Conservation (phyloP, 1,140 invertebrate species). For the Orius laevigatus region DNA sequence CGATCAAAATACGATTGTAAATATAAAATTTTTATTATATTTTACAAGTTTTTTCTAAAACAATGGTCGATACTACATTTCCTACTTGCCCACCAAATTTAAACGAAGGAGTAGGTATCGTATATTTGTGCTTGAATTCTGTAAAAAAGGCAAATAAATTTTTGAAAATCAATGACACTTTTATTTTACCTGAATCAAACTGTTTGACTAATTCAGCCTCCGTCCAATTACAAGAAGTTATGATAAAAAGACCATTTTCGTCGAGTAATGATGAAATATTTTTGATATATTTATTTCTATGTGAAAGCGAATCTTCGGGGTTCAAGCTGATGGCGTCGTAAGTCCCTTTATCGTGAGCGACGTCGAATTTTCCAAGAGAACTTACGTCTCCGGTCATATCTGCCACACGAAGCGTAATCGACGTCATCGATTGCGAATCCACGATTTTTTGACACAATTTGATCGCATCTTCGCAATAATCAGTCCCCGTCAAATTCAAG, state of each 20-base stretch:
- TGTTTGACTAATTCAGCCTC: slow-evolving; percentile 58
- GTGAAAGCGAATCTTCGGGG: slow-evolving; percentile 44
- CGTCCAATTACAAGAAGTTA: slow-evolving; percentile 93
- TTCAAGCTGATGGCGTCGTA: slow-evolving; percentile 80
- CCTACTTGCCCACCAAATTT: slow-evolving; percentile 71
- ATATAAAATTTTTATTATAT: too few species aligned
- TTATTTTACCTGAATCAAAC: slow-evolving; percentile 38
- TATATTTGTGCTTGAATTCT: slow-evolving; percentile 42
- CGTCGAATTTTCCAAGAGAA: slow-evolving; percentile 33
- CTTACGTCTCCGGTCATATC: slow-evolving; percentile 20
- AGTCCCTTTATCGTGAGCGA: slow-evolving; percentile 80
- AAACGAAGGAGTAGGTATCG: slow-evolving; percentile 63
- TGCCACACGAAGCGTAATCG: slow-evolving; percentile 19
- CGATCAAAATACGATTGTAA: too few species aligned
- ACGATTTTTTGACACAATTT: slow-evolving; percentile 50
- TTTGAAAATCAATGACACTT: background rate
- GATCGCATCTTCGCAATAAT: slow-evolving; percentile 69
- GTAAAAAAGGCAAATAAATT: slow-evolving; percentile 24
- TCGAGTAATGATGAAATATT: slow-evolving; percentile 43
- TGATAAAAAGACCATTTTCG: slow-evolving; percentile 51
- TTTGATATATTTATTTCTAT: slow-evolving; percentile 47
- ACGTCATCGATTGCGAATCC: slow-evolving; percentile 34
- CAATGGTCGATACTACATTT: slow-evolving; percentile 55
- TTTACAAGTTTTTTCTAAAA: slow-evolving; percentile 40
- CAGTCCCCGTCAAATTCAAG: slow-evolving; percentile 56